Conservation (phyloP, 2,888 invertebrate species). For the Meiosimyza platycephala region DNA sequence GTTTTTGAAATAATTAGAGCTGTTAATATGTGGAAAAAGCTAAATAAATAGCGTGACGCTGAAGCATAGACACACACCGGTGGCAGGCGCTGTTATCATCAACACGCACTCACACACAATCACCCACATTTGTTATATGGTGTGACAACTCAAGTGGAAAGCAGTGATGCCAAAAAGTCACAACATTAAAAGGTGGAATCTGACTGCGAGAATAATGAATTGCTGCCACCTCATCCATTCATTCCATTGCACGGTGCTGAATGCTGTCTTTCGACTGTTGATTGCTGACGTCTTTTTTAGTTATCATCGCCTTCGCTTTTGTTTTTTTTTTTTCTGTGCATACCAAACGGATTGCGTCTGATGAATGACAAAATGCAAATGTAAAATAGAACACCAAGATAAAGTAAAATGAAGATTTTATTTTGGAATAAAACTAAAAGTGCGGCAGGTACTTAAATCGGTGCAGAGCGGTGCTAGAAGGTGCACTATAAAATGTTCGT, state of each 20-base stretch:
- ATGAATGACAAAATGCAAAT: conserved; percentile 21
- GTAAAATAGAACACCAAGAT: neutral
- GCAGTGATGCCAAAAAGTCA: neutral
- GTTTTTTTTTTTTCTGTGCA: neutral
- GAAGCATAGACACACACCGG: neutral
- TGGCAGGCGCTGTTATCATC: neutral
- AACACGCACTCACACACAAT: neutral
- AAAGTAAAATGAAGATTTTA: neutral
- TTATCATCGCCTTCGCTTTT: neutral
- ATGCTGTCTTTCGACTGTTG: no score
- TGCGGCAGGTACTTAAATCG: no score
- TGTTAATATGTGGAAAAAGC: neutral
- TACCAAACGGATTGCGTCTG: neutral
- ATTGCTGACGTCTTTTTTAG: no score
- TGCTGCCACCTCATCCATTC: conserved; percentile 2
- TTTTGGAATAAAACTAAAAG: no score
- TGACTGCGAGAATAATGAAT: neutral
- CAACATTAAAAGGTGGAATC: neutral
- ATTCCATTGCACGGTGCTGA: no score
- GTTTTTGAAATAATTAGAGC: conserved; percentile 10
- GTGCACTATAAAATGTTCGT: no score
- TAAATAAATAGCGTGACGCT: neutral
- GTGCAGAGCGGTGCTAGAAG: no score
- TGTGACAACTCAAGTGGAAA: neutral
- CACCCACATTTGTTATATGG: neutral